A percentile compares a stretch with the other conserved stretches of the same genome.
Evolutionary conservation across 2,888 invertebrate genomes (phyloP).

Genomic region (Leucophora obtusa): DNA sequence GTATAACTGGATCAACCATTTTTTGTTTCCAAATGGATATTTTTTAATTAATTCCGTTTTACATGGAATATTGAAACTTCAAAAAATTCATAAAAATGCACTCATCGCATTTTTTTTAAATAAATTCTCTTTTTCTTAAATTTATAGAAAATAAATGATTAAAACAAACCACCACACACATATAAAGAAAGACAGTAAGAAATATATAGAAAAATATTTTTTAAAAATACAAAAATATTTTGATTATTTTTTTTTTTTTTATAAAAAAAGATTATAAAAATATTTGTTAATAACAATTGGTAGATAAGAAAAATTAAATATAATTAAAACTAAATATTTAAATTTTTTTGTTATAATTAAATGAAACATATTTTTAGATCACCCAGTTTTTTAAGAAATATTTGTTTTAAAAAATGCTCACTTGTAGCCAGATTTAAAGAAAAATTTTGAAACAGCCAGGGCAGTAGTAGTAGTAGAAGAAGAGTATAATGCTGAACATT

Average conservation of each 20-base stretch:
- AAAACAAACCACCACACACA: conserved; percentile 56
- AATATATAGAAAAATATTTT: conserved; percentile 8
- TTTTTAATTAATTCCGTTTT: too few relatives aligned
- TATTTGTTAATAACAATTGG: conserved; percentile 45
- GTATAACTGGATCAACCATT: too few relatives aligned
- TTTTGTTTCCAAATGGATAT: too few relatives aligned
- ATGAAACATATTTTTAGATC: conserved; percentile 25
- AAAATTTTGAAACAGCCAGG: conserved; percentile 5
- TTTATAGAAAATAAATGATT: conserved; percentile 13
- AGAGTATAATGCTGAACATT: conserved; percentile 5
- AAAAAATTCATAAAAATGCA: conserved; percentile 34
- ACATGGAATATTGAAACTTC: not conserved
- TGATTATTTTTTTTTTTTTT: conserved; percentile 11
- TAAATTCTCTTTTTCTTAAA: conserved; percentile 13
- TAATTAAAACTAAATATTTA: conserved; percentile 42
- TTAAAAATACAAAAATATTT: conserved; percentile 20
- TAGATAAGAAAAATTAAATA: conserved; percentile 12
- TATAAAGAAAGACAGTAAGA: conserved; percentile 21
- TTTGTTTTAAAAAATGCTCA: conserved; percentile 15
- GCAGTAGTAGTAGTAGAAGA: conserved; percentile 12
- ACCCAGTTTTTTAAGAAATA: conserved; percentile 29
- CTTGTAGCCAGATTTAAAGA: conserved; percentile 5
- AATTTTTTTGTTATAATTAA: conserved; percentile 4
- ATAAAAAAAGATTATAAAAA: conserved; percentile 37
- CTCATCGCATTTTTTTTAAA: not conserved